Evolutionary conservation across 1,140 invertebrate genomes (phyloP).

Genomic region (Micrasema minimum): DNA sequence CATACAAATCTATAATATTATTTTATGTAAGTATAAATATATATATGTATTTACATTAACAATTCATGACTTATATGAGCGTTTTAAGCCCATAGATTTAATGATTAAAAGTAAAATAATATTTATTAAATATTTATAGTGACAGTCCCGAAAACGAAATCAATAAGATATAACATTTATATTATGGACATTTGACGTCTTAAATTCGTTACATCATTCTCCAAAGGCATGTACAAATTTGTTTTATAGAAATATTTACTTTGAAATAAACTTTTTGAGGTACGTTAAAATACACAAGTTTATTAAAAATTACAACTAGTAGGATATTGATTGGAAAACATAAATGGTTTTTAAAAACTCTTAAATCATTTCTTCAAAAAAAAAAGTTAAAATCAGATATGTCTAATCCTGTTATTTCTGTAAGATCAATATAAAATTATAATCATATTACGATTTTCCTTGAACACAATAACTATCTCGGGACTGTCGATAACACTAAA

Average conservation of each 20-base stretch:
- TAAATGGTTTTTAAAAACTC: too few relatives aligned
- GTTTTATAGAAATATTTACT: not conserved
- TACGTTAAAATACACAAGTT: too few relatives aligned
- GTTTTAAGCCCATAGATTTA: not conserved
- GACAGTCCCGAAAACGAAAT: not conserved
- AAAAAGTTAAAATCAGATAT: slow-evolving; percentile 17
- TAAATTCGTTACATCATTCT: too few relatives aligned
- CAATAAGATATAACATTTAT: too few relatives aligned
- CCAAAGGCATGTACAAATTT: not conserved
- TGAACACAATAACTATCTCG: too few relatives aligned
- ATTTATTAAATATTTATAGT: not conserved
- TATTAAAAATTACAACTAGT: too few relatives aligned
- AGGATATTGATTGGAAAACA: too few relatives aligned
- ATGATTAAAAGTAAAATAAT: slow-evolving; percentile 14
- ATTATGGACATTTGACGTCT: too few relatives aligned
- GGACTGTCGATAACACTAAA: slow-evolving; percentile 16
- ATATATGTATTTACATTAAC: slow-evolving; percentile 18
- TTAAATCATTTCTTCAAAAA: too few relatives aligned
- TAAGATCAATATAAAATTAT: too few relatives aligned
- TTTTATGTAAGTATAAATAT: slow-evolving; percentile 23
- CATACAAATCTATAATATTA: slow-evolving; percentile 35
- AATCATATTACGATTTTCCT: too few relatives aligned
- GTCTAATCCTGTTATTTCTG: not conserved
- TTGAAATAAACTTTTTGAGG: too few relatives aligned
- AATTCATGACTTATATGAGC: slow-evolving; percentile 22